These are phyloP conservation scores for Acanthoscelides obtectus DNA, from an alignment of 2,888 invertebrate species.

Conservation along the genomic window DNA sequence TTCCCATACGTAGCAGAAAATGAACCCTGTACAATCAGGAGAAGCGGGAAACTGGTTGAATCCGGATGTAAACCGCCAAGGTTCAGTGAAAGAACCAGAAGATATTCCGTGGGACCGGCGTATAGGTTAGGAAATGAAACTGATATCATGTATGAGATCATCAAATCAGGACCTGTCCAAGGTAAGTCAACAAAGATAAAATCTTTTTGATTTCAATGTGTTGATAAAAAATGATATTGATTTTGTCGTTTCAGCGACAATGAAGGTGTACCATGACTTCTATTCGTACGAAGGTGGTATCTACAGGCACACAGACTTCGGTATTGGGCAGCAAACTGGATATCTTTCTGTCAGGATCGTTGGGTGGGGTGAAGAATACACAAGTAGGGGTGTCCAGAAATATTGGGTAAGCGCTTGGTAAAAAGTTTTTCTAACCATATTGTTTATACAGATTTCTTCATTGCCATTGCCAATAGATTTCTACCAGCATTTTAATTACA, in stretches of 20 bases:
- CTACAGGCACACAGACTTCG: constrained; percentile 61
- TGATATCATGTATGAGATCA: constrained; percentile 90
- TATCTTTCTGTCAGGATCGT: constrained; percentile 89
- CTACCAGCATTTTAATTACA: too few species aligned
- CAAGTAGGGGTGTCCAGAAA: constrained; percentile 57
- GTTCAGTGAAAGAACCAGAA: constrained; percentile 53
- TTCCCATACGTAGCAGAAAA: constrained; percentile 70
- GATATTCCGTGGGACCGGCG: constrained; percentile 72
- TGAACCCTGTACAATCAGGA: constrained; percentile 61
- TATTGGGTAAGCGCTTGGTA: constrained; percentile 87
- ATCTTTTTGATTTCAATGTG: not conserved
- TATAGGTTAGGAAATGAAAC: constrained; percentile 69
- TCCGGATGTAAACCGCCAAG: constrained; percentile 54
- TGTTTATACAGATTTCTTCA: too few species aligned
- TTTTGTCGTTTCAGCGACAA: constrained; percentile 61
- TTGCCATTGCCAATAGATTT: too few species aligned
- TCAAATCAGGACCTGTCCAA: constrained; percentile 89
- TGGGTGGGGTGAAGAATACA: constrained; percentile 83
- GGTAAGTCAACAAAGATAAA: constrained; percentile 48
- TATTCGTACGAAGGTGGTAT: constrained; percentile 84
- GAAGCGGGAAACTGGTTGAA: constrained; percentile 44
- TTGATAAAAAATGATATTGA: not conserved
- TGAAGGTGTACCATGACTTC: constrained; percentile 89
- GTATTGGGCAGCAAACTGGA: constrained; percentile 57
- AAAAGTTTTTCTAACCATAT: too few species aligned